Evolutionary conservation across 2,888 invertebrate species (phyloP).

Genomic region (Andrena dorsata): DNA sequence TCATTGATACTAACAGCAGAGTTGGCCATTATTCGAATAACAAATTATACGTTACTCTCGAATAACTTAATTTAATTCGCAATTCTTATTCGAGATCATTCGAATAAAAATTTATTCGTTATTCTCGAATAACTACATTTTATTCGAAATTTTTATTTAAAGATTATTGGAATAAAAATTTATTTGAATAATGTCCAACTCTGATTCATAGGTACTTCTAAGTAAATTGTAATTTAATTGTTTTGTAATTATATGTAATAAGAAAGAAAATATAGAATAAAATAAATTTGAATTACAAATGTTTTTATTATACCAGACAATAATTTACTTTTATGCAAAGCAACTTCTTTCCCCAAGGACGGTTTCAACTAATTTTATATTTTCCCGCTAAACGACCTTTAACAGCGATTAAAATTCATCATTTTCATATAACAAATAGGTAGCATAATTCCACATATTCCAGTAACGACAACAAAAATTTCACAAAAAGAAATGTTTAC

Average conservation of each 20-base stretch:
- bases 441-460: not conserved
- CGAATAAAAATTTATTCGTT: too few species aligned
- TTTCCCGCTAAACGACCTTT: not conserved
- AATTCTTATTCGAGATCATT: too few species aligned
- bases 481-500: not conserved
- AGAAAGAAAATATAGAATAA: constrained; percentile 13
- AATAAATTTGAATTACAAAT: constrained; percentile 14
- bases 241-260: constrained; percentile 38
- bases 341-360: not conserved
- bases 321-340: not conserved
- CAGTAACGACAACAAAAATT: not conserved
- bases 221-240: constrained; percentile 43
- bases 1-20: constrained; percentile 22
- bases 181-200: too few species aligned
- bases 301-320: not conserved
- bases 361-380: not conserved
- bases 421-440: not conserved
- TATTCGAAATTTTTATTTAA: too few species aligned
- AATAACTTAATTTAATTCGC: too few species aligned
- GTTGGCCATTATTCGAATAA: too few species aligned
- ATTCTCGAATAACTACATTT: too few species aligned
- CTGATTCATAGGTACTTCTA: constrained; percentile 3
- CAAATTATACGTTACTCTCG: too few species aligned
- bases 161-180: too few species aligned
- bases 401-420: not conserved